Evolutionary conservation across 2,888 invertebrate genomes (phyloP).

Genomic region (Cosmia trapezina): DNA sequence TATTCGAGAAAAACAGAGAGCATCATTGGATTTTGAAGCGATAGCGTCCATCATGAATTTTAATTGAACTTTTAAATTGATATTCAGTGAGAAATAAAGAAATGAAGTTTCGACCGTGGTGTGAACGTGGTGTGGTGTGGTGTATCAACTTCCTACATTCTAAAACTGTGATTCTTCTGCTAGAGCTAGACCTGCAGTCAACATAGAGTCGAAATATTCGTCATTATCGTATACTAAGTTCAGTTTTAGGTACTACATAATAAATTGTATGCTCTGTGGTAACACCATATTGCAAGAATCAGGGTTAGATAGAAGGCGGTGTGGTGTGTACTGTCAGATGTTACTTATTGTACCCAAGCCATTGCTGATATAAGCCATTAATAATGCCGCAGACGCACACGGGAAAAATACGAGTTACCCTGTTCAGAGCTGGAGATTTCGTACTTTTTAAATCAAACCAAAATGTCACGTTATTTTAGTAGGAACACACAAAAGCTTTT

Average conservation of each 20-base stretch:
- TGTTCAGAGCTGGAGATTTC: slow-evolving; percentile 23
- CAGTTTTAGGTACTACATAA: neutral
- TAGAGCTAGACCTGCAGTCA: neutral
- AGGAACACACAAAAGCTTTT: slow-evolving; percentile 48
- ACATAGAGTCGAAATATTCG: neutral
- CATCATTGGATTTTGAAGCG: neutral
- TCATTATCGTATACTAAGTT: neutral
- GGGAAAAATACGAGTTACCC: slow-evolving; percentile 51
- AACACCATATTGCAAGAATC: slow-evolving; percentile 43
- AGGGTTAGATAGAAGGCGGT: slow-evolving; percentile 32
- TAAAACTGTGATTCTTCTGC: neutral
- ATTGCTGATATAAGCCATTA: slow-evolving; percentile 54
- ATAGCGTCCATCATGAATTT: neutral
- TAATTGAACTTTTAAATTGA: neutral
- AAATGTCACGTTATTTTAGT: slow-evolving; percentile 31
- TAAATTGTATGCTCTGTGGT: slow-evolving; percentile 12
- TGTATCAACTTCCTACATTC: no score
- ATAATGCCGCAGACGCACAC: slow-evolving; percentile 51
- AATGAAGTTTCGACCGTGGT: no score
- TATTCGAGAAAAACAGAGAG: neutral
- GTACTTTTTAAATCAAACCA: slow-evolving; percentile 49
- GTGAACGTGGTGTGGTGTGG: no score
- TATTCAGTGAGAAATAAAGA: neutral
- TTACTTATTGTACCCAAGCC: slow-evolving; percentile 56
- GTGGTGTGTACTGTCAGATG: slow-evolving; percentile 55